A percentile compares a stretch with the other conserved stretches of the same genome.
phyloP scores from a whole-genome alignment of 2,888 invertebrate genomes.

The Protula sp. region DNA sequence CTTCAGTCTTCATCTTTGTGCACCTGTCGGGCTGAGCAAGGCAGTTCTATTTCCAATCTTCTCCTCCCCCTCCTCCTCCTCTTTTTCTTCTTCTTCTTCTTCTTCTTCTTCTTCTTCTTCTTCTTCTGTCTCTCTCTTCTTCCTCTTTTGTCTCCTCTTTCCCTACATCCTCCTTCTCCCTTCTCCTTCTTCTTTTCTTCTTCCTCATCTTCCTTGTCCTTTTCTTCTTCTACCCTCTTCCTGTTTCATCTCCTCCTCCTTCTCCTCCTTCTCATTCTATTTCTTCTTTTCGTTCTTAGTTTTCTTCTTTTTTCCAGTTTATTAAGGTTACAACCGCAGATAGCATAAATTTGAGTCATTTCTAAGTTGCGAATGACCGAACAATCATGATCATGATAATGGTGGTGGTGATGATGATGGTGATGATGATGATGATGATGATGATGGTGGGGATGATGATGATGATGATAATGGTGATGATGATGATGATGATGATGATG shows the following conservation, averaged over 20 bases:
- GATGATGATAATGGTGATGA: too few species aligned
- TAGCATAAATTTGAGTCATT: too few species aligned
- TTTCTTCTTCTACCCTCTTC: background rate
- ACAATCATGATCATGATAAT: conserved; percentile 15
- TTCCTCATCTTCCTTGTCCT: background rate
- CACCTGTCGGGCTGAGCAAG: too few species aligned
- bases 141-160: background rate
- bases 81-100: conserved; percentile 8
- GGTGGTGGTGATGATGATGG: conserved; percentile 17
- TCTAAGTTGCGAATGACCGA: too few species aligned
- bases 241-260: background rate
- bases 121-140: background rate
- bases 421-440: too few species aligned
- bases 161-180: background rate
- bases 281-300: conserved; percentile 3
- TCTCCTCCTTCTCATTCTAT: too few species aligned
- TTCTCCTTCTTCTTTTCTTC: background rate
- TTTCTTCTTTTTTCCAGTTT: too few species aligned
- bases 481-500: conserved; percentile 20
- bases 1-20: too few species aligned
- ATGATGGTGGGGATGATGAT: too few species aligned
- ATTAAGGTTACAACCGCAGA: too few species aligned
- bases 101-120: background rate
- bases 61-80: conserved; percentile 7
- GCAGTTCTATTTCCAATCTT: too few species aligned